Conservation (phyloP, 2,113 vertebrate genomes). For the Megaceryle maxima region DNA sequence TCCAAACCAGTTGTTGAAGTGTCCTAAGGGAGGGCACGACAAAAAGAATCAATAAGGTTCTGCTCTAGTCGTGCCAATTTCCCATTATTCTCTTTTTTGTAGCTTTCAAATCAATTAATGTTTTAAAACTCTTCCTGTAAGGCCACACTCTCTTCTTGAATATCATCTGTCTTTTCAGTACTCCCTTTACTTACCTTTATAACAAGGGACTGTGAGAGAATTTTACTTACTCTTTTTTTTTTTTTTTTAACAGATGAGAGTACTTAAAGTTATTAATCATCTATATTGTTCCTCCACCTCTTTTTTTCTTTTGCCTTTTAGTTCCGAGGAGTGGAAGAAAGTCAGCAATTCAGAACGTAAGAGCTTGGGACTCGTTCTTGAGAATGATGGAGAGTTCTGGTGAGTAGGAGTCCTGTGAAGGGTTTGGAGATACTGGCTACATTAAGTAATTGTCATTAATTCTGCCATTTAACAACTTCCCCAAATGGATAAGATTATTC, state of each 20-base stretch:
- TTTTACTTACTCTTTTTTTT: background rate
- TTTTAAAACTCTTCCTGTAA: background rate
- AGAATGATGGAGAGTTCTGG: constrained; percentile 97
- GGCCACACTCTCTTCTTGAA: background rate
- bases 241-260: background rate
- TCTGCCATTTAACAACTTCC: background rate
- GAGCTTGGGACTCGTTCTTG: constrained; percentile 84
- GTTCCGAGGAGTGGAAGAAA: constrained; percentile 92
- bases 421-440: background rate
- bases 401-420: constrained; percentile 54
- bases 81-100: background rate
- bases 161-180: background rate
- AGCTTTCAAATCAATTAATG: background rate
- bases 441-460: background rate
- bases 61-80: background rate
- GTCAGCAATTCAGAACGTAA: constrained; percentile 82
- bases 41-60: background rate
- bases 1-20: background rate
- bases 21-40: background rate
- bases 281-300: background rate
- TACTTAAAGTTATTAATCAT: background rate
- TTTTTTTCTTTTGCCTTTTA: constrained; percentile 39
- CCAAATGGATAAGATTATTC: background rate
- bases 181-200: background rate
- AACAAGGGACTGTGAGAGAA: background rate